A percentile compares a stretch with the other conserved stretches of the same genome.
phyloP scores from a whole-genome alignment of 1,140 invertebrate species.

The Lordiphosa stackelbergi region DNA sequence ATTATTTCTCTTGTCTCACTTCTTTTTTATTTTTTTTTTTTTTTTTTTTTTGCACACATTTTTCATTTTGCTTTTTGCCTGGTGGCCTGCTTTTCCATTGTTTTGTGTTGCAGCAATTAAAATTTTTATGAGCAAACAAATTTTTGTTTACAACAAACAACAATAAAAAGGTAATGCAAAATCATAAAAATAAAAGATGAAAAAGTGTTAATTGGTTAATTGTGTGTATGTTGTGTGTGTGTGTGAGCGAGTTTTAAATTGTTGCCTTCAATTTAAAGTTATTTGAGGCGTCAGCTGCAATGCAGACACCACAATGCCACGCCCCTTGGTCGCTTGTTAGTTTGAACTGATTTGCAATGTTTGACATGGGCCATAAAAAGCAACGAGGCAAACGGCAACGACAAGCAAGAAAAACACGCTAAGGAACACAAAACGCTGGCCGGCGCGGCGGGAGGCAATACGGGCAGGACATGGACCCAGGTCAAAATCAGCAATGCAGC shows the following conservation, averaged over 20 bases:
- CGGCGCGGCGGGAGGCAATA: conserved; percentile 23
- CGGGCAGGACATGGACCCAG: conserved; percentile 9
- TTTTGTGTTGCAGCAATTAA: conserved; percentile 50
- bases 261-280: conserved; percentile 6
- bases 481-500: conserved; percentile 29
- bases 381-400: conserved; percentile 44
- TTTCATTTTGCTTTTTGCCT: conserved; percentile 30
- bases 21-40: conserved; percentile 2
- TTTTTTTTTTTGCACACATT: conserved; percentile 43
- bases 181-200: conserved; percentile 18
- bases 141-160: conserved; percentile 48
- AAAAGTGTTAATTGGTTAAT: conserved; percentile 51
- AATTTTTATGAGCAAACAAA: conserved; percentile 57
- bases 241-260: conserved; percentile 12
- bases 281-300: conserved; percentile 35
- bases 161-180: conserved; percentile 47
- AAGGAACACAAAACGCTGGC: conserved; percentile 45
- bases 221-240: conserved; percentile 4
- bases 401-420: conserved; percentile 29
- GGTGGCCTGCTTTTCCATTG: conserved; percentile 26
- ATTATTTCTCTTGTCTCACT: not conserved
- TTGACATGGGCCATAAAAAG: conserved; percentile 74
- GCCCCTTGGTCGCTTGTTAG: conserved; percentile 53
- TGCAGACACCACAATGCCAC: conserved; percentile 43
- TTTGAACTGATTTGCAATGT: conserved; percentile 75